Percentiles rank a stretch among this genome's conserved stretches.
phyloP scores from a whole-genome alignment of 2,888 invertebrate species.

The Cheilosia urbana region DNA sequence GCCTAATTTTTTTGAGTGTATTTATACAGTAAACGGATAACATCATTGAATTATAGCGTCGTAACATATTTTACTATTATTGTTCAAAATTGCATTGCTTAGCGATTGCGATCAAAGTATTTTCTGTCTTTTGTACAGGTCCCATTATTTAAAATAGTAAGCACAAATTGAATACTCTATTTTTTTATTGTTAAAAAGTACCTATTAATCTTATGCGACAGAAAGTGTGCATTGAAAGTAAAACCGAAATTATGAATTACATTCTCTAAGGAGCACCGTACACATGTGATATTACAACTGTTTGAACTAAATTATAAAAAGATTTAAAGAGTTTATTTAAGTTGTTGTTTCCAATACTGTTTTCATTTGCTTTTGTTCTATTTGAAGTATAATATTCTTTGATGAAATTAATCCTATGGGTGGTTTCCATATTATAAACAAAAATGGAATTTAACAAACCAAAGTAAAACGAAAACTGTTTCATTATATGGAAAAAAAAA shows the following conservation, averaged over 20 bases:
- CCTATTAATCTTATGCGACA: conserved; percentile 33
- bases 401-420: conserved; percentile 55
- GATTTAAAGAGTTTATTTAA: conserved; percentile 59
- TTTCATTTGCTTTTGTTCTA: conserved; percentile 22
- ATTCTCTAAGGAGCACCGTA: conserved; percentile 40
- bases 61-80: conserved; percentile 51
- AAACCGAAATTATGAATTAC: conserved; percentile 26
- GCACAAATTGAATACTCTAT: conserved; percentile 37
- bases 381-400: conserved; percentile 31
- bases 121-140: conserved; percentile 70
- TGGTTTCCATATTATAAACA: conserved; percentile 61
- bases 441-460: conserved; percentile 40
- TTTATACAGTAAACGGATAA: background rate
- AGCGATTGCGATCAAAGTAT: conserved; percentile 62
- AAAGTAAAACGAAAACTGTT: conserved; percentile 6
- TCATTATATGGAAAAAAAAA: conserved; percentile 4
- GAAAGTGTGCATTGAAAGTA: conserved; percentile 16
- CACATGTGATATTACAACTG: conserved; percentile 72
- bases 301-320: conserved; percentile 65
- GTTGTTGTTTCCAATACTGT: conserved; percentile 52
- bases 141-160: conserved; percentile 65
- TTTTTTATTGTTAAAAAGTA: conserved; percentile 52
- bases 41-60: conserved; percentile 7
- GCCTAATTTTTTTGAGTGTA: conserved; percentile 42
- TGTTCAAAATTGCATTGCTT: conserved; percentile 63